Conservation (phyloP, 2,797 vertebrate species). For the Gallinago nigripennis region DNA sequence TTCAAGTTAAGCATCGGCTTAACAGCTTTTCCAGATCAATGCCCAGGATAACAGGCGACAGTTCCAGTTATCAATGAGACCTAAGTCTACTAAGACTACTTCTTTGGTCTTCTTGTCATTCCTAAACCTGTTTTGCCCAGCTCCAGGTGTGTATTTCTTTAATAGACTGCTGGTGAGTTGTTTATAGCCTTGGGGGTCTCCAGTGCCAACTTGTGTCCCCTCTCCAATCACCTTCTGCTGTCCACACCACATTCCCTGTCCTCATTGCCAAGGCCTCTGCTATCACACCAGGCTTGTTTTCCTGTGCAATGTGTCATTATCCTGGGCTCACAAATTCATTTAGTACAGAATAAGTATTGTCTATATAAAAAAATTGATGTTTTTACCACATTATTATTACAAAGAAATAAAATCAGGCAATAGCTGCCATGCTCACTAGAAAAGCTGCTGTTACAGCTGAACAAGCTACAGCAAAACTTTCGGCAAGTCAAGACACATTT, state of each 20-base stretch:
- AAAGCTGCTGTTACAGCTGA: background rate
- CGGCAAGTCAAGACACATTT: background rate
- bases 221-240: background rate
- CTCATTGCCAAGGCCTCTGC: background rate
- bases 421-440: background rate
- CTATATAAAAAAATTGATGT: background rate
- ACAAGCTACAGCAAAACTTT: background rate
- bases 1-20: background rate
- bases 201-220: background rate
- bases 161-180: background rate
- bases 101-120: background rate
- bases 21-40: background rate
- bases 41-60: background rate
- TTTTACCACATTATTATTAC: background rate
- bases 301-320: background rate
- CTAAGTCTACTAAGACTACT: background rate
- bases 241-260: accelerated
- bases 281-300: background rate
- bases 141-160: background rate
- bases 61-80: background rate
- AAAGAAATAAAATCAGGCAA: background rate
- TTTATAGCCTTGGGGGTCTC: background rate
- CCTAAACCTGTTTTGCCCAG: background rate
- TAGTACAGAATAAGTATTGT: background rate
- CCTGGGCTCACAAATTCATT: background rate